Percentiles rank a stretch among this genome's conserved stretches.
phyloP scores from a whole-genome alignment of 1,140 invertebrate species.

The Mizuhopecten yessoensis region DNA sequence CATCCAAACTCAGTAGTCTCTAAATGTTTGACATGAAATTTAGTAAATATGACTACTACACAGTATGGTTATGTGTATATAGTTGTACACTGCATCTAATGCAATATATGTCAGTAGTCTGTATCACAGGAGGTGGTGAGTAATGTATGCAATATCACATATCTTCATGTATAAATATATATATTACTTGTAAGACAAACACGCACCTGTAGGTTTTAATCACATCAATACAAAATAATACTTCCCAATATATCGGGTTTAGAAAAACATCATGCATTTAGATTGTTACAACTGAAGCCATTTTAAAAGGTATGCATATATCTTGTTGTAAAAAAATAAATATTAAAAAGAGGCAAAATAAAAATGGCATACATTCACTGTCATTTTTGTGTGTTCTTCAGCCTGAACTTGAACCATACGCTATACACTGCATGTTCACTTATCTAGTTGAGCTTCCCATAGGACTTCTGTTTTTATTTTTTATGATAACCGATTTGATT shows the following conservation, averaged over 20 bases:
- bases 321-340: too few relatives aligned
- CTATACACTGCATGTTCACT: constrained; percentile 18
- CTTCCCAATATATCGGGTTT: not conserved
- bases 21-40: not conserved
- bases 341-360: not conserved
- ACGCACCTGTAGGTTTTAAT: not conserved
- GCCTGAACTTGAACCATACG: not conserved
- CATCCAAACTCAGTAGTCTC: not conserved
- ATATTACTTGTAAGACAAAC: too few relatives aligned
- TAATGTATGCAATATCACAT: constrained; percentile 22
- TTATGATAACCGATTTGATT: constrained; percentile 25
- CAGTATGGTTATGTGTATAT: not conserved
- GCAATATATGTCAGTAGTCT: not conserved
- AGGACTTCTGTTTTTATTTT: not conserved
- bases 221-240: not conserved
- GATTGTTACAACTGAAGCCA: not conserved
- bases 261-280: not conserved
- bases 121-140: not conserved
- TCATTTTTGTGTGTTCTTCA: not conserved
- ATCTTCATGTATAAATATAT: too few relatives aligned
- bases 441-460: constrained; percentile 12
- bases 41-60: not conserved
- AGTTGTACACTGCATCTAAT: constrained; percentile 22
- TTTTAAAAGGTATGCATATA: not conserved
- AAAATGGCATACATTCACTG: not conserved